Conservation (phyloP, 2,888 invertebrate species). For the Chymomyza caudatula region DNA sequence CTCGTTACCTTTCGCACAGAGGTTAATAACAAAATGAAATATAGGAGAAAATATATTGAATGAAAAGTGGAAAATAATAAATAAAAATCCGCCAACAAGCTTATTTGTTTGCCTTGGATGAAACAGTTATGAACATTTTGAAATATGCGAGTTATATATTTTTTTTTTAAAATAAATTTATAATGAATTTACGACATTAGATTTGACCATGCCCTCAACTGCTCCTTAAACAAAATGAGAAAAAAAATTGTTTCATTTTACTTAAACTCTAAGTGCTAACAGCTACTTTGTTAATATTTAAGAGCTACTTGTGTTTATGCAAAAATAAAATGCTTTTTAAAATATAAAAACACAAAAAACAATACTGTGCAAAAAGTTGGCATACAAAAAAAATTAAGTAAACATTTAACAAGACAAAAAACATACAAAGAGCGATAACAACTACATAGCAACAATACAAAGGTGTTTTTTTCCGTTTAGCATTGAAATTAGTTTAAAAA, state of each 20-base stretch:
- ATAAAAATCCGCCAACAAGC: conserved; percentile 27
- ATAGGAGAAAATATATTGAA: neutral
- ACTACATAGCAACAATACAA: neutral
- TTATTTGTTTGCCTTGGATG: conserved; percentile 9
- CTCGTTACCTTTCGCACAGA: neutral
- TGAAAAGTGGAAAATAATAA: neutral
- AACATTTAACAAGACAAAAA: conserved; percentile 11
- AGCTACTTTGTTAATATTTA: neutral
- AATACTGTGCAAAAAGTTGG: conserved; percentile 25
- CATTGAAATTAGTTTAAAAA: neutral
- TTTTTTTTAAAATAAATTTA: neutral
- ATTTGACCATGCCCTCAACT: neutral
- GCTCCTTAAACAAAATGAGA: neutral
- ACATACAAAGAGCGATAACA: neutral
- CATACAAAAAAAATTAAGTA: neutral
- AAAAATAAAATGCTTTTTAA: neutral
- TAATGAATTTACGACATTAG: neutral
- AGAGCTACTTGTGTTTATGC: neutral
- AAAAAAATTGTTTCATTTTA: neutral
- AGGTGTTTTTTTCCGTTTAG: neutral
- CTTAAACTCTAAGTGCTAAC: neutral
- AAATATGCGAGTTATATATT: conserved; percentile 11
- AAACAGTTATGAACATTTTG: conserved; percentile 5
- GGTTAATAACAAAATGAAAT: conserved; percentile 16
- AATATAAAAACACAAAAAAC: conserved; percentile 15